Conservation (phyloP, 2,888 invertebrate species). For the Sarcophaga subvicina region DNA sequence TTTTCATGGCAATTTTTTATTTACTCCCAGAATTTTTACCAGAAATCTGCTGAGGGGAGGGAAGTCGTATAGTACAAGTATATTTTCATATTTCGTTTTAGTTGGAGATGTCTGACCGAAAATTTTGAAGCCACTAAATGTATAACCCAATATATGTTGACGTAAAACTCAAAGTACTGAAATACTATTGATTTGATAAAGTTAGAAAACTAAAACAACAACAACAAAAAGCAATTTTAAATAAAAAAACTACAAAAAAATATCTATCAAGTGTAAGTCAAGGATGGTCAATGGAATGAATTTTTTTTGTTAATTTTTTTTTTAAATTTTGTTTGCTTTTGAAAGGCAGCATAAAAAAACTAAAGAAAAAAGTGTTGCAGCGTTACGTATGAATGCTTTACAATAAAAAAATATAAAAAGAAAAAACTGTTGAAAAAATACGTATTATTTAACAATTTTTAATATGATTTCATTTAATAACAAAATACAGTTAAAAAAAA, state of each 20-base stretch:
- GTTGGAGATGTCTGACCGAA: too few relatives aligned
- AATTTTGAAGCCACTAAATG: too few relatives aligned
- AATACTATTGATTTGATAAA: background rate
- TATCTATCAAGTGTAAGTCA: conserved; percentile 59
- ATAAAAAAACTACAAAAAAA: conserved; percentile 23
- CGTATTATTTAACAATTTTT: conserved; percentile 34
- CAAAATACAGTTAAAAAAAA: conserved; percentile 4
- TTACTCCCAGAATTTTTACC: too few relatives aligned
- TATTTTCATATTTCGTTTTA: too few relatives aligned
- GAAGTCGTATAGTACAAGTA: too few relatives aligned
- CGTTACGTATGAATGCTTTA: conserved; percentile 14
- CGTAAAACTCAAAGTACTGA: background rate
- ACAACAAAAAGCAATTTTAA: background rate
- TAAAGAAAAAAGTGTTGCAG: too few relatives aligned
- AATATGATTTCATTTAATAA: background rate
- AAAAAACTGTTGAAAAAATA: conserved; percentile 10
- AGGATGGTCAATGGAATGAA: conserved; percentile 62
- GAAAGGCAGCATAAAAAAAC: too few relatives aligned
- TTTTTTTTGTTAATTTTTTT: conserved; percentile 29
- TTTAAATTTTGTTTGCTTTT: too few relatives aligned
- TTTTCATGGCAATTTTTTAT: too few relatives aligned
- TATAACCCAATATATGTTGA: too few relatives aligned
- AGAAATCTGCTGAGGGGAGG: too few relatives aligned
- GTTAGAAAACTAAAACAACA: background rate
- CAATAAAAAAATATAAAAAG: conserved; percentile 10